Base-by-base conservation (phyloP, 2,113 vertebrate genomes). In the Dasyprocta punctata region DNA sequence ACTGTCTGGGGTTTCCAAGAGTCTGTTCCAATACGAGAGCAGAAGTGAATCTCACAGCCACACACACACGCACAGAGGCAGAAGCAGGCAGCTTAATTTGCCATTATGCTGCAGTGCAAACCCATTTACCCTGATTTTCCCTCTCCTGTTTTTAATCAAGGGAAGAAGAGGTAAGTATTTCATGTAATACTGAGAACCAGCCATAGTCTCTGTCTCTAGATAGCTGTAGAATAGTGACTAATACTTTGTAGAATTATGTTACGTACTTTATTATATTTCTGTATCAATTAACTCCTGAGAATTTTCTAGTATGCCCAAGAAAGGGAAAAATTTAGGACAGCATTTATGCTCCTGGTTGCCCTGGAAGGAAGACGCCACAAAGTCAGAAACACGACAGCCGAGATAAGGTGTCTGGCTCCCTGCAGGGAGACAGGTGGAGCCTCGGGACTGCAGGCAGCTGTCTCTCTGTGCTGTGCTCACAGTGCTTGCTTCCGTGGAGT, bases 1-100 rank as follows among this genome's bases (percentile, higher is more conserved):
- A n/a, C n/a, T n/a, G n/a, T 71, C 65, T 93, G 41, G 30, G 8
- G 22, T 93, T 89, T 97, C 44, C 36, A 81, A 94, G 56, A 80
- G 16, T 88, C 44, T 80, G 54, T 63, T 92, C 60, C 33, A 58
- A 60, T 49, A 61, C 20, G 28, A 71, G 22, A 95, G 87, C 91
- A 11, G 36, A 86, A 90, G 58, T 85, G n/a, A 89, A 41, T 82
- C 60, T 90, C 5, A 71, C 38, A 54, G 22, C 44, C 2, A 69
- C 5, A 86, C 7, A 86, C 41, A 61, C 65, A 69, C n/a, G 49
- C 67, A 65, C 63, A 65, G 30, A 38, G 36, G 7, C 16, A 16
- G 20, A 38, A 12, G 8, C 1, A 33, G 26, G 6, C 26, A 80
- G 7, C 65, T 73, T 75, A 41, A 86, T 60, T 97, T 90, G 36